Evolutionary conservation across 2,888 invertebrate genomes (phyloP), one percentile per base, ranked within the genome.

Genomic region (Tubulanus polymorphus): DNA sequence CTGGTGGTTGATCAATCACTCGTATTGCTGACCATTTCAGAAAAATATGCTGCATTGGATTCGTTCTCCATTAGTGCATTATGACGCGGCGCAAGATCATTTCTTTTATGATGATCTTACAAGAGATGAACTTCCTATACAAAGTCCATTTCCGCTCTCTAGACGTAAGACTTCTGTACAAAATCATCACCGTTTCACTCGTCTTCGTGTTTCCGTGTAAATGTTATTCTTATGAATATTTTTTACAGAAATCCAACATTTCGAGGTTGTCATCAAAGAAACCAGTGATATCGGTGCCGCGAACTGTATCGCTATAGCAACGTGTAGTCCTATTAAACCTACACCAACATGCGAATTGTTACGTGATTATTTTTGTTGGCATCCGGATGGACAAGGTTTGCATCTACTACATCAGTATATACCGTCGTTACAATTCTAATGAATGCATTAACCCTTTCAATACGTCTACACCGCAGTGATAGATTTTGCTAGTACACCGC

Each of bases 11-110:
- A n/a, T 32, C n/a, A 12, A 32, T 32, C 10, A 12, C 10, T 32
- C 41, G 20, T 3, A 41, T 18, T 41, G 18, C 23, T n/a, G n/a
- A n/a, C 35, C 10, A 41, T 60, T 62, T 20, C 60, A 73, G 72
- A 67, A 57, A 50, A 70, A 70, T 55, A 68, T 74, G 69, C 47
- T 63, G 1, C 68, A 74, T 50, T 74, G 74, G 74, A 72, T 74
- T 37, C 58, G 56, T 26, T 63, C 68, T 18, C 37, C 56, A 3
- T 54, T 57, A 18, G 65, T 72, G 28, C 49, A 56, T 2, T 72
- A 65, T 59, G 66, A 69, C 50, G 25, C 61, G 23, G 35, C 46
- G 18, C 51, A 63, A 26, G 63, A 70, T 47, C 51, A 65, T 54
- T 74, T 72, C 59, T 27, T 45, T 6, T 59, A 57, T 6, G 62